Evolutionary conservation across 2,888 invertebrate species (phyloP), one percentile per base, ranked within the genome.

Genomic region (Chrysolina haemoptera): DNA sequence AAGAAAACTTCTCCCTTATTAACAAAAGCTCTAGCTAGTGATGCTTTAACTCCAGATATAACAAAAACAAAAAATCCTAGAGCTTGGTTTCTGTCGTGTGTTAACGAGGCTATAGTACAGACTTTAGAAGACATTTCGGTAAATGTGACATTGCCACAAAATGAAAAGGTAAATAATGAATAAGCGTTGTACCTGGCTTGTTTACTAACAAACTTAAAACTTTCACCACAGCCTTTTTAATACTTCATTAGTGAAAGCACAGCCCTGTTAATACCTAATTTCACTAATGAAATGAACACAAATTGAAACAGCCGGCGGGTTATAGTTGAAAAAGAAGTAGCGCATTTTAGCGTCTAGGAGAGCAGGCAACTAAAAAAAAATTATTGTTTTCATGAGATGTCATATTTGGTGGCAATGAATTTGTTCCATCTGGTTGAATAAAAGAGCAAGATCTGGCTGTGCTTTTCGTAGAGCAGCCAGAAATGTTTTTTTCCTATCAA

Each of bases 41-140:
- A 68, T 46, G 71, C 68, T 48, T 63, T 66, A 20, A 53, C 74
- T 68, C 43, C 68, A 43, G 68, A 62, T 41, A 63, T 48, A 79
- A 80, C 76, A 76, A 83, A 81, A 77, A 84, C 83, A 76, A 81
- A 82, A 55, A 67, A 67, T 27, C 59, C 68, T 82, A 85, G 82
- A 80, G 83, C 82, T 82, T 87, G 87, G 87, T 85, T 84, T 80
- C 82, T 87, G 75, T 82, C 85, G 70, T 86, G 85, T 81, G 85
- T 86, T 80, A 84, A 83, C 63, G 86, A 86, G 76, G 82, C 84
- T 14, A 82, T 87, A 76, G 84, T 88, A 71, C 88, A 88, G 84
- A 86, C 86, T 27, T 82, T 88, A 81, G 86, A 87, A 81, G 87
- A 87, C 79, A 82, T 86, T 78, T 82, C 82, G 76, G 81, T 83